Conservation (phyloP, 2,113 vertebrate genomes). For the Struthidea cinerea region DNA sequence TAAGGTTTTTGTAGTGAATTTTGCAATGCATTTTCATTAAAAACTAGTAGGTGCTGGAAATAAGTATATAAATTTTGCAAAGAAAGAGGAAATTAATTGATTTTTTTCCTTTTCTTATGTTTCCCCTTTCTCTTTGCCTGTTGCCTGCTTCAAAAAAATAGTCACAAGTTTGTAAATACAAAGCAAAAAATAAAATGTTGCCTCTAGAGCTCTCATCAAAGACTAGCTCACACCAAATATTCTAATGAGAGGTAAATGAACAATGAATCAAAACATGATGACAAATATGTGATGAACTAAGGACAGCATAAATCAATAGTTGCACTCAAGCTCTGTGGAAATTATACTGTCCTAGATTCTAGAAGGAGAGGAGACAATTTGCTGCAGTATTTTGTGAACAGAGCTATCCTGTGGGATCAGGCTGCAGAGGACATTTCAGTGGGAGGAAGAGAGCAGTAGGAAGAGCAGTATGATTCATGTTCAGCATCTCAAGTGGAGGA, state of each 20-base stretch:
- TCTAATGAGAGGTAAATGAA: constrained; percentile 65
- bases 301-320: constrained; percentile 60
- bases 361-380: constrained; percentile 55
- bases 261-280: constrained; percentile 58
- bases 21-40: neutral
- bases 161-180: constrained; percentile 19
- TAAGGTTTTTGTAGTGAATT: neutral
- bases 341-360: constrained; percentile 44
- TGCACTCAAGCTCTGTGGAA: constrained; percentile 51
- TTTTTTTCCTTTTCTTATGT: neutral
- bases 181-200: constrained; percentile 56
- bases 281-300: constrained; percentile 61
- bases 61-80: neutral
- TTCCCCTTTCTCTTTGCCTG: neutral
- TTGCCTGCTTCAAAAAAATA: constrained; percentile 26
- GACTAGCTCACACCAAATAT: constrained; percentile 44
- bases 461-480: constrained; percentile 83
- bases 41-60: neutral
- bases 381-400: constrained; percentile 70
- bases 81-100: neutral
- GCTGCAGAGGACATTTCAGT: constrained; percentile 78
- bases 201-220: constrained; percentile 54
- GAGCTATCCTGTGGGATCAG: constrained; percentile 70
- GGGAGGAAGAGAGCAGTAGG: constrained; percentile 72
- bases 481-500: constrained; percentile 89